phyloP scores from a whole-genome alignment of 30 jellyfish, hydroid and myxozoan genomes.

The Aurelia sp. region DNA sequence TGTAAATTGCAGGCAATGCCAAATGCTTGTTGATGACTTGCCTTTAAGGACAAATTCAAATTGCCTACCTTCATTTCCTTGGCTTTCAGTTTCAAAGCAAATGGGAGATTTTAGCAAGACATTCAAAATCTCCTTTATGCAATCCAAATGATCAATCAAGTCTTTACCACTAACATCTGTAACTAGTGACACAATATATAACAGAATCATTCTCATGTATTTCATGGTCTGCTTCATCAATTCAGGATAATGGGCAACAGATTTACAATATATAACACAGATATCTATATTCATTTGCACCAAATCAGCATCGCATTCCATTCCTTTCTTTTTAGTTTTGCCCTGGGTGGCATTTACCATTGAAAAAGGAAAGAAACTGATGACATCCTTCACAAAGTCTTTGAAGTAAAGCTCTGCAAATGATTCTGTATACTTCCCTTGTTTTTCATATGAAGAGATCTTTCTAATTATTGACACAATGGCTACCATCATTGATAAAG shows the following conservation, averaged over 20 bases:
- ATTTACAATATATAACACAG: conserved; percentile 28
- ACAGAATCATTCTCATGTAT: conserved; percentile 4
- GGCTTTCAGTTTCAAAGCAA: not conserved
- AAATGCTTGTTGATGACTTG: too few species aligned
- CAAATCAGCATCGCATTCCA: not conserved
- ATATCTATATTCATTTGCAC: conserved; percentile 14
- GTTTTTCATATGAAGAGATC: not conserved
- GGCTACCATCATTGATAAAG: conserved; percentile 19
- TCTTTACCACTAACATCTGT: not conserved
- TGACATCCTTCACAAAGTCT: conserved; percentile 15
- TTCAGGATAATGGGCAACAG: conserved; percentile 8
- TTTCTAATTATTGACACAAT: conserved; percentile 20
- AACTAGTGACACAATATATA: conserved; percentile 10
- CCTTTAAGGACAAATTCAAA: not conserved
- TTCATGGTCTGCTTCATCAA: not conserved
- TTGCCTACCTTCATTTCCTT: not conserved
- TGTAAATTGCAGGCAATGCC: too few species aligned
- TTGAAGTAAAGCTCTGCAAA: conserved; percentile 5
- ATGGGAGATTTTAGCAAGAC: not conserved
- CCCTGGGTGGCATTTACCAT: not conserved
- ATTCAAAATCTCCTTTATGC: conserved; percentile 1
- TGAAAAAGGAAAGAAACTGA: conserved; percentile 46
- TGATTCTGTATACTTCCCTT: not conserved
- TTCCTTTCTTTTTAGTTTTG: conserved; percentile 1
- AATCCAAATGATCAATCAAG: not conserved